Percentiles rank a stretch among this genome's conserved stretches.
Evolutionary conservation across 2,888 invertebrate species (phyloP).

Genomic region (Coecobrya sp.): DNA sequence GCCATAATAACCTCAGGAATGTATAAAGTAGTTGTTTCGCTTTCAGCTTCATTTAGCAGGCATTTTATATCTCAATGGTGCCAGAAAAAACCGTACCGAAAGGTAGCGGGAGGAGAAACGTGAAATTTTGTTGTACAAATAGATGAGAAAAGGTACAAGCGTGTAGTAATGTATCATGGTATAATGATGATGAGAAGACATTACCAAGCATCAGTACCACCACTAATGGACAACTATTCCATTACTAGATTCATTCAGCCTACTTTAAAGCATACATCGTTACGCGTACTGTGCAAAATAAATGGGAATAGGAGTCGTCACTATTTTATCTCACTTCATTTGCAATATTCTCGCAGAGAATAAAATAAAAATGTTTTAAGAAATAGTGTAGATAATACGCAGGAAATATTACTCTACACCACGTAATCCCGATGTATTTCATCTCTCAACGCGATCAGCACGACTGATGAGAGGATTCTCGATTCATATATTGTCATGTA

Average conservation of each 20-base stretch:
- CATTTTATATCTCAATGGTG: background rate
- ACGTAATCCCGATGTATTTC: background rate
- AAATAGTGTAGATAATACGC: background rate
- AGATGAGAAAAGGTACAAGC: conserved; percentile 25
- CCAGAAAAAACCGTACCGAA: background rate
- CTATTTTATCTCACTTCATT: conserved; percentile 27
- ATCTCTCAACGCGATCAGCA: background rate
- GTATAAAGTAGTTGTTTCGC: background rate
- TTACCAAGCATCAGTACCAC: background rate
- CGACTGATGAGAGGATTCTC: too few species aligned
- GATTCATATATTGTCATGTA: too few species aligned
- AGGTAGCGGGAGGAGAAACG: background rate
- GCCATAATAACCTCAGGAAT: background rate
- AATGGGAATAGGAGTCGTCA: background rate
- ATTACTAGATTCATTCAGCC: background rate
- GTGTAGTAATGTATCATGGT: conserved; percentile 52
- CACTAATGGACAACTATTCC: background rate
- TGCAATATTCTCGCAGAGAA: background rate
- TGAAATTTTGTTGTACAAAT: background rate
- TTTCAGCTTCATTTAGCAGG: conserved; percentile 57
- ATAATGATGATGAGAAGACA: conserved; percentile 56
- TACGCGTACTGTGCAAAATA: background rate
- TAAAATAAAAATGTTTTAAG: too few species aligned
- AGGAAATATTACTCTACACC: background rate
- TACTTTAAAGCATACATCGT: conserved; percentile 12